Evolutionary conservation across 2,113 vertebrate species (phyloP).

Genomic region (Caloenas nicobarica): DNA sequence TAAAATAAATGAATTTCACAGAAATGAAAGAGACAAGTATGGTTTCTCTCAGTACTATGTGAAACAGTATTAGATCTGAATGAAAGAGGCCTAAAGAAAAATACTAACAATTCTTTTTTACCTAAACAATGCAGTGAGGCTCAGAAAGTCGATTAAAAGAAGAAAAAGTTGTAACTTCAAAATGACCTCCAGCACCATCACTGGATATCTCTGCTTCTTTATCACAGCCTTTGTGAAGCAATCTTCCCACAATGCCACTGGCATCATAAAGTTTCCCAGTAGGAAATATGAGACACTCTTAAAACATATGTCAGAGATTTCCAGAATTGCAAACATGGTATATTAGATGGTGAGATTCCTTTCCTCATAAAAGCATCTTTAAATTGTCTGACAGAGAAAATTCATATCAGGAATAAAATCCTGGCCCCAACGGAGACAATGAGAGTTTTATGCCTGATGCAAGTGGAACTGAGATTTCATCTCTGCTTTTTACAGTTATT

Average conservation of each 20-base stretch:
- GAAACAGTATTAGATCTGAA: neutral
- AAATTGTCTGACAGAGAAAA: constrained; percentile 51
- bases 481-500: neutral
- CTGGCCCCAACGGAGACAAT: neutral
- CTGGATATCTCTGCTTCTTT: constrained; percentile 6
- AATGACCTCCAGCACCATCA: constrained; percentile 46
- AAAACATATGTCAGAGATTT: constrained; percentile 61
- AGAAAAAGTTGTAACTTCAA: constrained; percentile 29
- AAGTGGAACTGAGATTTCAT: neutral
- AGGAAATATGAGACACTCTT: constrained; percentile 61
- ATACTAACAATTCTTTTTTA: rapidly evolving
- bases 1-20: neutral
- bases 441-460: constrained; percentile 7
- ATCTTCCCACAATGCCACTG: neutral
- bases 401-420: constrained; percentile 56
- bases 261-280: constrained; percentile 18
- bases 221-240: neutral
- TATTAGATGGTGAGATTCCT: constrained; percentile 36
- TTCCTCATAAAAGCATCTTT: constrained; percentile 48
- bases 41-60: neutral
- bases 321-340: constrained; percentile 54
- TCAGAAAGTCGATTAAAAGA: neutral
- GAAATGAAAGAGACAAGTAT: neutral
- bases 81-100: neutral
- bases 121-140: neutral